phyloP scores from a whole-genome alignment of 2,797 vertebrate genomes.

The Sphenopsis melanotis region DNA sequence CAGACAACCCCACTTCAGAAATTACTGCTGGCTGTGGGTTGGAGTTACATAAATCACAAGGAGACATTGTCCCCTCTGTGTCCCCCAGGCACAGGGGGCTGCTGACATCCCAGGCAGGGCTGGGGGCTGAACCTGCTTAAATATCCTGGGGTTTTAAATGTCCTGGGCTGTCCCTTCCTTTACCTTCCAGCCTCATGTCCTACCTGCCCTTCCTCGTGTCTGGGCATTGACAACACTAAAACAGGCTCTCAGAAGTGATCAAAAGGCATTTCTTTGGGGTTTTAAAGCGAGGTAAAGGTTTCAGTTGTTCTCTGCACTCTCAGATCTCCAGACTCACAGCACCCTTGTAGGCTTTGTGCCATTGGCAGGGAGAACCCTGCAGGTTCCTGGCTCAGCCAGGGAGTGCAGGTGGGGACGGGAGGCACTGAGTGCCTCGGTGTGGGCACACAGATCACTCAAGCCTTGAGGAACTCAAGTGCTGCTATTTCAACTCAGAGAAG shows the following conservation, averaged over 20 bases:
- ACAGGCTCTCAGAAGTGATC: accelerated
- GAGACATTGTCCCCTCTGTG: background rate
- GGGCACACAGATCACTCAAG: background rate
- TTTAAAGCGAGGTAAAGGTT: accelerated
- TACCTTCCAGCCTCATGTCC: background rate
- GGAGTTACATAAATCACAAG: background rate
- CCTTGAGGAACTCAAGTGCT: accelerated
- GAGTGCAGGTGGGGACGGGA: background rate
- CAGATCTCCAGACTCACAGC: background rate
- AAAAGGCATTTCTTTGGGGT: accelerated
- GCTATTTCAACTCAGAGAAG: background rate
- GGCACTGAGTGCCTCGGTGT: background rate
- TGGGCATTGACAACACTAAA: accelerated
- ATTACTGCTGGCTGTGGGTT: accelerated
- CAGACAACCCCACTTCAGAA: background rate
- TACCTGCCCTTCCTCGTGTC: accelerated
- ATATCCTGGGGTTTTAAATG: accelerated
- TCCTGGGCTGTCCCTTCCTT: background rate
- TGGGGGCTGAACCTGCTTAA: accelerated
- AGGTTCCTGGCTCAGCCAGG: background rate
- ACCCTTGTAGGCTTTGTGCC: accelerated
- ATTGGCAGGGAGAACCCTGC: background rate
- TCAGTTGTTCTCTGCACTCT: background rate
- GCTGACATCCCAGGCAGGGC: background rate
- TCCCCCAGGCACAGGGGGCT: background rate